Evolutionary conservation across 2,797 vertebrate species (phyloP).

Genomic region (Sebastes oblongus): DNA sequence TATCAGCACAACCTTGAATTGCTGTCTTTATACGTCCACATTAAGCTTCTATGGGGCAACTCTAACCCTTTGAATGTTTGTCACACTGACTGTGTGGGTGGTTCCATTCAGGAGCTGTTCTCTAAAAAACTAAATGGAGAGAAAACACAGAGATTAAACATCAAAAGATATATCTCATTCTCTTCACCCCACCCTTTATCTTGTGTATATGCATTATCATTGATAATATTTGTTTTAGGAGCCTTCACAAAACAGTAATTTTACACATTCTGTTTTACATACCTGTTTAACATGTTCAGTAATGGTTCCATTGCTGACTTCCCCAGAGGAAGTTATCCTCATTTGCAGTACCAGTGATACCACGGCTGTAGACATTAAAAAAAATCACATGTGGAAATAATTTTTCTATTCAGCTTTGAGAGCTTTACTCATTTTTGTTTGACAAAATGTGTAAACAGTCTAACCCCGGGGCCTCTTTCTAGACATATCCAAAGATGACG

Average conservation of each 20-base stretch:
- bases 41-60: not conserved
- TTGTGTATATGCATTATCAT: not conserved
- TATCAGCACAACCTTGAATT: not conserved
- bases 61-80: not conserved
- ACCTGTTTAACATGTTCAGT: constrained; percentile 34
- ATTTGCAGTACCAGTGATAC: constrained; percentile 19
- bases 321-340: not conserved
- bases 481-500: not conserved
- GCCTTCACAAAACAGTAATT: not conserved
- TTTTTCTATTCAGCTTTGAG: not conserved
- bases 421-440: not conserved
- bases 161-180: not conserved
- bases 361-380: not conserved
- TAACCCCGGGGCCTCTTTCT: not conserved
- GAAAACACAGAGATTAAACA: constrained; percentile 1
- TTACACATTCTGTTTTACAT: not conserved
- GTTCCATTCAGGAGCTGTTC: constrained; percentile 22
- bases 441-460: not conserved
- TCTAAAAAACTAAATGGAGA: constrained; percentile 37
- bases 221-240: not conserved
- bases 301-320: constrained; percentile 38
- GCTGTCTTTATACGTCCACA: not conserved
- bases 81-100: constrained; percentile 1
- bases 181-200: not conserved
- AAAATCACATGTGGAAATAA: not conserved